Evolutionary conservation across 1,140 invertebrate species (phyloP).

Genomic region (Telenomus remus): DNA sequence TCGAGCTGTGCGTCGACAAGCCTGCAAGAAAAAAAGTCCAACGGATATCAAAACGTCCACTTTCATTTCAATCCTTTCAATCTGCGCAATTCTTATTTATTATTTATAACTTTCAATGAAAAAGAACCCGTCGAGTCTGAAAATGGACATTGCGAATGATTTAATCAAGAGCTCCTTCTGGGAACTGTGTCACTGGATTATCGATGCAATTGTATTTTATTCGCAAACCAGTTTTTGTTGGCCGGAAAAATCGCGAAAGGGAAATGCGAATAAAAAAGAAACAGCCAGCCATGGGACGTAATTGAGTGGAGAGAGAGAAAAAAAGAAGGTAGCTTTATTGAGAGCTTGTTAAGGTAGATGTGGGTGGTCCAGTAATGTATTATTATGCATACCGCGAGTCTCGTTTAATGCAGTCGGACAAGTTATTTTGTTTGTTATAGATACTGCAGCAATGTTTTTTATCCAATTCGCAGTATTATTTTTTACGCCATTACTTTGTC

Average conservation of each 20-base stretch:
- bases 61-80: background rate
- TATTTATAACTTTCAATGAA: background rate
- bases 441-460: too few relatives aligned
- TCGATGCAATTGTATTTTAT: background rate
- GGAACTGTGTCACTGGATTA: slow-evolving; percentile 3
- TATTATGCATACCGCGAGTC: too few relatives aligned
- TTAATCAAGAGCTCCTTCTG: slow-evolving; percentile 11
- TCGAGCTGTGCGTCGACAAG: slow-evolving; percentile 40
- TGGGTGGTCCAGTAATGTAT: too few relatives aligned
- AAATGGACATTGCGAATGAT: slow-evolving; percentile 3
- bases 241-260: slow-evolving; percentile 1
- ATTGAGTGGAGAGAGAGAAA: too few relatives aligned
- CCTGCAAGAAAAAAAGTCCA: slow-evolving; percentile 35
- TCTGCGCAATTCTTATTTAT: too few relatives aligned
- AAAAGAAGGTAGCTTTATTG: too few relatives aligned
- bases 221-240: slow-evolving; percentile 10
- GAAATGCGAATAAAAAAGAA: background rate
- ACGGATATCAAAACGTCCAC: background rate
- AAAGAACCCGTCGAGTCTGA: background rate
- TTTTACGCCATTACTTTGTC: too few relatives aligned
- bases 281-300: too few relatives aligned
- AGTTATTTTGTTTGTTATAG: too few relatives aligned
- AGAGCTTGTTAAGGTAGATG: too few relatives aligned
- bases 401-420: too few relatives aligned
- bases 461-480: too few relatives aligned